phyloP scores from a whole-genome alignment of 2,888 invertebrate species.

The Mylabris sibirica region DNA sequence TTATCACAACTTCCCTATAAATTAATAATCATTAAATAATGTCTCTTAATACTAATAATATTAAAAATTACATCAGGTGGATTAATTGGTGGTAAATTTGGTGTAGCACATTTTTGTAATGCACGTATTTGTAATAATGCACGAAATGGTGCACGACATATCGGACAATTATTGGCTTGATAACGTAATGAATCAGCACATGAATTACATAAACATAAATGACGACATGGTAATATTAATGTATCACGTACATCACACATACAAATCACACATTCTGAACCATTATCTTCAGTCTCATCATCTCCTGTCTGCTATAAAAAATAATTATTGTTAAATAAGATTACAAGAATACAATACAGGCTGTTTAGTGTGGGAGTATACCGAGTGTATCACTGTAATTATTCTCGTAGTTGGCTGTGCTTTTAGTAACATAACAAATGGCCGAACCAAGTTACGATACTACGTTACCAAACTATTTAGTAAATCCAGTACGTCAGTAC shows the following conservation, averaged over 20 bases:
- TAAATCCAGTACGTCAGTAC: too few relatives aligned
- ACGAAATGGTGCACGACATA: constrained; percentile 97
- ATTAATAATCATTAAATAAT: background rate
- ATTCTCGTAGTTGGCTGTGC: too few relatives aligned
- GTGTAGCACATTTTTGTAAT: constrained; percentile 75
- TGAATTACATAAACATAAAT: constrained; percentile 95
- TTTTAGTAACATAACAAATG: too few relatives aligned
- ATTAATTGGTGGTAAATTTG: constrained; percentile 64
- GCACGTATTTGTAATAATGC: constrained; percentile 96
- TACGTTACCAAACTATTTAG: too few relatives aligned
- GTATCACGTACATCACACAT: constrained; percentile 99
- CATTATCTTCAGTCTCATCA: constrained; percentile 91
- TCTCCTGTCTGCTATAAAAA: constrained; percentile 63
- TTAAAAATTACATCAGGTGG: constrained; percentile 69
- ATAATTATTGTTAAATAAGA: background rate
- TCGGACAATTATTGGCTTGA: constrained; percentile 98
- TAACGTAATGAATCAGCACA: constrained; percentile 97
- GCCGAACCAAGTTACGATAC: too few relatives aligned
- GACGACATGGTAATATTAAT: constrained; percentile 94
- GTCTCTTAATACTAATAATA: constrained; percentile 50
- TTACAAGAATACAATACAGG: too few relatives aligned
- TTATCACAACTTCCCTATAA: constrained; percentile 77
- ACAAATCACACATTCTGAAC: constrained; percentile 98
- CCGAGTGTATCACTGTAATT: too few relatives aligned
- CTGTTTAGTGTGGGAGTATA: too few relatives aligned